Evolutionary conservation across 1,140 invertebrate species (phyloP).

Genomic region (Microplitis mediator): DNA sequence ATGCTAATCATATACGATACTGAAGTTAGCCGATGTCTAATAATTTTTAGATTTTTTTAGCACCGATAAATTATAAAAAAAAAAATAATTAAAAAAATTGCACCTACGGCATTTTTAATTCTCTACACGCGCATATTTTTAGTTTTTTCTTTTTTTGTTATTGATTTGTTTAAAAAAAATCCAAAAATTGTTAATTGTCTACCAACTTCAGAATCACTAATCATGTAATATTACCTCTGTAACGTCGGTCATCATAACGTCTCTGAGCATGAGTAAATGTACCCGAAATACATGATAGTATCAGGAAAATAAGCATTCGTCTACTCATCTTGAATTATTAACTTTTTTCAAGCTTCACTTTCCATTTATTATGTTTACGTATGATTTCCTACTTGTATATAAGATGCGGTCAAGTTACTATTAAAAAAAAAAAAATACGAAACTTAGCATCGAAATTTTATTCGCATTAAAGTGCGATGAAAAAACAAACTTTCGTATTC

Average conservation of each 20-base stretch:
- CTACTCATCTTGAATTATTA: constrained; percentile 20
- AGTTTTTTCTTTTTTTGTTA: too few relatives aligned
- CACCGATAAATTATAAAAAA: too few relatives aligned
- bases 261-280: constrained; percentile 38
- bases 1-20: too few relatives aligned
- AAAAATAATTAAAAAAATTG: too few relatives aligned
- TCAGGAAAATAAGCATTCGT: constrained; percentile 39
- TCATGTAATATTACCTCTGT: constrained; percentile 41
- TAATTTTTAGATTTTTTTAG: too few relatives aligned
- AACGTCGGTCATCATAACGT: constrained; percentile 24
- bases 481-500: neutral
- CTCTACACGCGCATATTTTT: too few relatives aligned
- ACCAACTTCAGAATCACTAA: neutral
- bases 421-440: neutral
- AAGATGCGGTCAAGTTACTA: neutral
- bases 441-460: neutral
- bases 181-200: neutral
- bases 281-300: constrained; percentile 36
- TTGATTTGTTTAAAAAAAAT: neutral
- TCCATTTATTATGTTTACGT: constrained; percentile 16
- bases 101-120: too few relatives aligned
- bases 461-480: too few relatives aligned
- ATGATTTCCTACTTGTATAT: neutral
- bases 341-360: constrained; percentile 30
- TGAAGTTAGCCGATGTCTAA: too few relatives aligned